These are phyloP conservation scores for Alfaro cultratus DNA, from an alignment of 2,797 vertebrate species.

Conservation along the genomic window DNA sequence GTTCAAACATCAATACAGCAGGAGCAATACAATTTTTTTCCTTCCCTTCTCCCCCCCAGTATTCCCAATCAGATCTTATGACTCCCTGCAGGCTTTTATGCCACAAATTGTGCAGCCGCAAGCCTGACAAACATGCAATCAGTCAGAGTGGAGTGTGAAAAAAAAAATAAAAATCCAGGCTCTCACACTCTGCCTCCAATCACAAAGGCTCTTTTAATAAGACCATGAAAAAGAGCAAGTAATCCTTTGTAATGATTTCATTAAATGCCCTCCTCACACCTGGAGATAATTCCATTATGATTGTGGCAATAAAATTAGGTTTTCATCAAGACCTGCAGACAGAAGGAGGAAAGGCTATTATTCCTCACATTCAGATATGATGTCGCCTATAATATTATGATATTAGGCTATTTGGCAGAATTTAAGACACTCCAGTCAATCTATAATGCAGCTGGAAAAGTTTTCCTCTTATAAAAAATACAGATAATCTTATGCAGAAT, in stretches of 20 bases:
- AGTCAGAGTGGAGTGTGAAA: constrained; percentile 57
- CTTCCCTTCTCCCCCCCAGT: constrained; percentile 45
- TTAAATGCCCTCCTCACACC: constrained; percentile 83
- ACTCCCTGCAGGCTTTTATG: constrained; percentile 80
- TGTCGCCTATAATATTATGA: constrained; percentile 63
- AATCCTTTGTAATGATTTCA: constrained; percentile 85
- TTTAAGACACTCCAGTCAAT: constrained; percentile 60
- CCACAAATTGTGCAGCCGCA: constrained; percentile 75
- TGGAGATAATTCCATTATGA: constrained; percentile 86
- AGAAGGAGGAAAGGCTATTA: constrained; percentile 79
- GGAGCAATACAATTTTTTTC: constrained; percentile 44
- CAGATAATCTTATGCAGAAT: constrained; percentile 15
- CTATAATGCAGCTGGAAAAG: constrained; percentile 35
- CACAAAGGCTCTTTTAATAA: constrained; percentile 75
- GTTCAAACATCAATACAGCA: constrained; percentile 69
- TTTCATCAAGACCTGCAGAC: constrained; percentile 80
- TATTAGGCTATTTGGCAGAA: constrained; percentile 70
- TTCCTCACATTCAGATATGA: constrained; percentile 74
- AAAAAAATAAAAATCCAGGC: constrained; percentile 29
- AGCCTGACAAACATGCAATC: constrained; percentile 78
- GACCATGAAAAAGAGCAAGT: constrained; percentile 73
- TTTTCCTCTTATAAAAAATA: constrained; percentile 31
- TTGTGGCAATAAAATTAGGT: constrained; percentile 84
- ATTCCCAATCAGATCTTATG: constrained; percentile 82
- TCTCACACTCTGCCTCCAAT: constrained; percentile 53